Percentiles rank a stretch among this genome's conserved stretches.
Conservation (phyloP, 2,797 vertebrate genomes). For the Aplochiton taeniatus region DNA sequence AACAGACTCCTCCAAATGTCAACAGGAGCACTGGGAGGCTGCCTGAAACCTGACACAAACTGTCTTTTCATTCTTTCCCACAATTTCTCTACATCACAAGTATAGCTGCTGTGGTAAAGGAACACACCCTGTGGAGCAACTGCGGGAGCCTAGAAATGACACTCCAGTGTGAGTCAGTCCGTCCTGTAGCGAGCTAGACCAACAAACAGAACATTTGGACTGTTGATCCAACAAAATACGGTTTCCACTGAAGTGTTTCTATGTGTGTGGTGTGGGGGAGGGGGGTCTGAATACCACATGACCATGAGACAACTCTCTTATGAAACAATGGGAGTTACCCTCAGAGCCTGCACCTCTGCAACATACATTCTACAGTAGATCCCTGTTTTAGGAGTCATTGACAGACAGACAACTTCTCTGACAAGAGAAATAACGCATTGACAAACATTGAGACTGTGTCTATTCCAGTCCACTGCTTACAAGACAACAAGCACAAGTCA, state of each 20-base stretch:
- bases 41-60: neutral
- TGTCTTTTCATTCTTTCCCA: too few relatives aligned
- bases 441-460: too few relatives aligned
- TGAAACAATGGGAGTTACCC: neutral
- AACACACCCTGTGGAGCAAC: neutral
- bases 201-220: neutral
- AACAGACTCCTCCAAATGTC: slow-evolving; percentile 21
- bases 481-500: too few relatives aligned
- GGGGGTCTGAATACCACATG: neutral
- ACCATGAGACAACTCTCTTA: neutral
- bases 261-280: neutral
- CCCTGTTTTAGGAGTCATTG: too few relatives aligned
- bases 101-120: neutral
- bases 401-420: too few relatives aligned
- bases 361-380: too few relatives aligned
- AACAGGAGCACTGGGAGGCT: slow-evolving; percentile 2
- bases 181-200: neutral
- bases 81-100: too few relatives aligned
- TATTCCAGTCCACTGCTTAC: too few relatives aligned
- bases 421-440: too few relatives aligned
- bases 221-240: slow-evolving; percentile 7
- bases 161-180: slow-evolving; percentile 16
- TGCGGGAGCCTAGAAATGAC: neutral
- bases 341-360: too few relatives aligned
- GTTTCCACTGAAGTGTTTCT: slow-evolving; percentile 6